Percentiles rank a stretch among this genome's conserved stretches.
Evolutionary conservation across 2,888 invertebrate genomes (phyloP).

Genomic region (Hirtodrosophila trivittata): DNA sequence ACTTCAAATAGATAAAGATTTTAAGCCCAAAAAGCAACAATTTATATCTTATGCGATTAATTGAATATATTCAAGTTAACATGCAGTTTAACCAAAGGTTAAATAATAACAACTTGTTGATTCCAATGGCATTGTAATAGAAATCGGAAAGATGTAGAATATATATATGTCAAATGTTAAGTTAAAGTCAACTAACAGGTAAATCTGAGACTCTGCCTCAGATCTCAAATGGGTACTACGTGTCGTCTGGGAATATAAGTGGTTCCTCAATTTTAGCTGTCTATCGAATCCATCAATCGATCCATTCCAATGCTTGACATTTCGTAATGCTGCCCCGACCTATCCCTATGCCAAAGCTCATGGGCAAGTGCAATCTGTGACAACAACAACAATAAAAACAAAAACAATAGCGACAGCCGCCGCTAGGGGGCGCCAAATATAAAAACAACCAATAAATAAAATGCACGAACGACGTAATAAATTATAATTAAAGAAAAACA

Average conservation of each 20-base stretch:
- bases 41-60: no score
- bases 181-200: no score
- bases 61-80: no score
- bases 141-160: slow-evolving; percentile 2
- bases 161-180: no score
- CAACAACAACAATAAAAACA: slow-evolving; percentile 8
- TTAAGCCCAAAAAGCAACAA: no score
- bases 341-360: slow-evolving; percentile 59
- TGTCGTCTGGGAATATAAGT: no score
- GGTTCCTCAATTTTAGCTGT: no score
- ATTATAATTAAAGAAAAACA: slow-evolving; percentile 68
- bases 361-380: slow-evolving; percentile 58
- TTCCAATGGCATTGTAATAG: background rate
- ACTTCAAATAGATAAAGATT: no score
- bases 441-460: slow-evolving; percentile 50
- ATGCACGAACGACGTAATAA: slow-evolving; percentile 70
- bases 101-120: no score
- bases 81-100: no score
- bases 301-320: slow-evolving; percentile 16
- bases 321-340: slow-evolving; percentile 46
- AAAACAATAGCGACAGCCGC: slow-evolving; percentile 4
- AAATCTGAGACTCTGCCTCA: no score
- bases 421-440: slow-evolving; percentile 42
- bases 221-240: no score
- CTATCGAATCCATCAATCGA: slow-evolving; percentile 13